Percentiles rank a stretch among this genome's conserved stretches.
Evolutionary conservation across 53 echinoderm and acorn worm species (phyloP).

Genomic region (Apostichopus leukothele): DNA sequence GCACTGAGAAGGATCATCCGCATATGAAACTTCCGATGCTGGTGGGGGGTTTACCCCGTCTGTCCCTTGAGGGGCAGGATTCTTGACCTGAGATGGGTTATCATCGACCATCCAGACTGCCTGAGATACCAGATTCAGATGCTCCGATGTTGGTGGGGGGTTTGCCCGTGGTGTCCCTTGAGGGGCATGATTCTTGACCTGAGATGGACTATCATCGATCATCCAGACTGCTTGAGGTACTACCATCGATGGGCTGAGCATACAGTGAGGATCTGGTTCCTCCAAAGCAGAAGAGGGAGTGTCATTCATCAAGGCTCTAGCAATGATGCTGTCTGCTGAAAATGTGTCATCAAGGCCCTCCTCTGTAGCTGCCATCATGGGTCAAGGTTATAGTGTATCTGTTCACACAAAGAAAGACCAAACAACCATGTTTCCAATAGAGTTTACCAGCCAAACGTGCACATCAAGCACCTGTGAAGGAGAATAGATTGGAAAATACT

Average conservation of each 20-base stretch:
- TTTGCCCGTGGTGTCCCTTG: slow-evolving; percentile 3
- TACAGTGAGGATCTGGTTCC: slow-evolving; percentile 65
- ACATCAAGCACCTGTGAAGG: background rate
- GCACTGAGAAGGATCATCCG: slow-evolving; percentile 1
- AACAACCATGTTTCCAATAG: background rate
- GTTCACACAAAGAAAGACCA: background rate
- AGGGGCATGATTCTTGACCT: background rate
- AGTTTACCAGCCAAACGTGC: background rate
- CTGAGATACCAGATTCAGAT: slow-evolving; percentile 52
- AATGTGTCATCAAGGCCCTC: slow-evolving; percentile 36
- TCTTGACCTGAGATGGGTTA: slow-evolving; percentile 8
- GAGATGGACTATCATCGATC: slow-evolving; percentile 47
- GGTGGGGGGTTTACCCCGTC: background rate
- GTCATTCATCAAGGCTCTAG: slow-evolving; percentile 51
- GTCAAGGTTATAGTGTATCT: background rate
- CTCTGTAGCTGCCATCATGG: background rate
- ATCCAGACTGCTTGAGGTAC: slow-evolving; percentile 70
- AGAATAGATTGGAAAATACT: background rate
- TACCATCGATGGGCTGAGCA: slow-evolving; percentile 67
- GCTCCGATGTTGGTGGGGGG: slow-evolving; percentile 21
- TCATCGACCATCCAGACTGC: slow-evolving; percentile 64
- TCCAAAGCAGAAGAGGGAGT: slow-evolving; percentile 64
- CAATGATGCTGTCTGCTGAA: slow-evolving; percentile 38
- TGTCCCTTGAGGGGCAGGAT: background rate
- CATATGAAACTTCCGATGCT: slow-evolving; percentile 30